Percentiles rank a stretch among this genome's conserved stretches.
Conservation (phyloP, 2,113 vertebrate genomes). For the Hirundichthys speculiger region DNA sequence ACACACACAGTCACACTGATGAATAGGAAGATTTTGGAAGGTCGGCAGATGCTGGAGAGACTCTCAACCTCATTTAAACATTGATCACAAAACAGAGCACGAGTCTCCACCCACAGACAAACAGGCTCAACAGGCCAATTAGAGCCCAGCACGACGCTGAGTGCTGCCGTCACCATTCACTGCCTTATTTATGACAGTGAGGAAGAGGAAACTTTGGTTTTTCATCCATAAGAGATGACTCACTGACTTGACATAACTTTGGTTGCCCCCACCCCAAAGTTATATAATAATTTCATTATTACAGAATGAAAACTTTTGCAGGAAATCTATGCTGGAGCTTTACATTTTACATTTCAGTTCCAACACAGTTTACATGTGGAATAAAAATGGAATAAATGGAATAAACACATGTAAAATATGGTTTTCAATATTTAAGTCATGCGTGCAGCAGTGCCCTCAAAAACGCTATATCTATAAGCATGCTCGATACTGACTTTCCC, state of each 20-base stretch:
- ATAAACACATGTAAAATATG: background rate
- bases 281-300: too few species aligned
- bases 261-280: too few species aligned
- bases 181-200: conserved; percentile 53
- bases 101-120: conserved; percentile 46
- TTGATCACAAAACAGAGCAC: conserved; percentile 47
- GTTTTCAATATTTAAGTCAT: background rate
- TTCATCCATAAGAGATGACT: conserved; percentile 25
- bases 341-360: too few species aligned
- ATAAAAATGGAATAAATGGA: too few species aligned
- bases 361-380: too few species aligned
- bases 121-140: conserved; percentile 65
- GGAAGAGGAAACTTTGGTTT: conserved; percentile 7
- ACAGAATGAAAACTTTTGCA: too few species aligned
- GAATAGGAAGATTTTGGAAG: conserved; percentile 1
- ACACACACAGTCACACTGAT: background rate
- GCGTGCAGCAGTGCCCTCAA: too few species aligned
- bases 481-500: too few species aligned
- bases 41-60: conserved; percentile 40
- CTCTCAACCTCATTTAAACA: conserved; percentile 32
- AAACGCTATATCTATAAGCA: too few species aligned
- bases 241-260: too few species aligned
- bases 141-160: conserved; percentile 45
- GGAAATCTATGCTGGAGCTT: too few species aligned
- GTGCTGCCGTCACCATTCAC: conserved; percentile 38